Evolutionary conservation across 2,797 vertebrate genomes (phyloP).

Genomic region (Nasua narica): DNA sequence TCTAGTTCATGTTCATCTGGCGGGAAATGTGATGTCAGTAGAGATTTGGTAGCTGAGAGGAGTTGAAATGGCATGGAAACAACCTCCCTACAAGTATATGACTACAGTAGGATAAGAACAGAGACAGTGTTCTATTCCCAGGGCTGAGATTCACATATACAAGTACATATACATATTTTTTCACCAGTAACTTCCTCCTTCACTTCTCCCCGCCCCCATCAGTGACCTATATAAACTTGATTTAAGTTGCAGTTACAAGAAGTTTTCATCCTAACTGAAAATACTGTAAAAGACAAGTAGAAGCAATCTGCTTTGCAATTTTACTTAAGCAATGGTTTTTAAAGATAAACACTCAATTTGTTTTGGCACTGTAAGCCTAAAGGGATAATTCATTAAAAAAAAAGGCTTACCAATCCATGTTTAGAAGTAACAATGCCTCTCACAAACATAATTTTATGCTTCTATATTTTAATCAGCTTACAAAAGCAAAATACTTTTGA

Average conservation of each 20-base stretch:
- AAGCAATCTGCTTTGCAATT: conserved; percentile 35
- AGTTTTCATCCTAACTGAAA: not conserved
- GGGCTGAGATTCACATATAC: not conserved
- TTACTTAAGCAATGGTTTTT: conserved; percentile 3
- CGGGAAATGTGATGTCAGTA: not conserved
- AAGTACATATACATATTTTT: not conserved
- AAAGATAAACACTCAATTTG: not conserved
- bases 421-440: not conserved
- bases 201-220: not conserved
- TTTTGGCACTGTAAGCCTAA: not conserved
- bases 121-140: not conserved
- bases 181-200: conserved; percentile 26
- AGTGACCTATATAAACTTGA: conserved; percentile 28
- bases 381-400: not conserved
- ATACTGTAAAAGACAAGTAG: not conserved
- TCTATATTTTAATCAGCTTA: conserved; percentile 28
- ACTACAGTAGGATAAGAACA: not conserved
- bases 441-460: not conserved
- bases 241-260: not conserved
- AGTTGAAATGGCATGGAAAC: not conserved
- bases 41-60: conserved; percentile 12
- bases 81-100: not conserved
- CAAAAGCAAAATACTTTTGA: not conserved
- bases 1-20: not conserved
- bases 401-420: not conserved